Evolutionary conservation across 2,113 vertebrate species (phyloP), one percentile per base, ranked within the genome.

Genomic region (Leucoraja erinaceus): DNA sequence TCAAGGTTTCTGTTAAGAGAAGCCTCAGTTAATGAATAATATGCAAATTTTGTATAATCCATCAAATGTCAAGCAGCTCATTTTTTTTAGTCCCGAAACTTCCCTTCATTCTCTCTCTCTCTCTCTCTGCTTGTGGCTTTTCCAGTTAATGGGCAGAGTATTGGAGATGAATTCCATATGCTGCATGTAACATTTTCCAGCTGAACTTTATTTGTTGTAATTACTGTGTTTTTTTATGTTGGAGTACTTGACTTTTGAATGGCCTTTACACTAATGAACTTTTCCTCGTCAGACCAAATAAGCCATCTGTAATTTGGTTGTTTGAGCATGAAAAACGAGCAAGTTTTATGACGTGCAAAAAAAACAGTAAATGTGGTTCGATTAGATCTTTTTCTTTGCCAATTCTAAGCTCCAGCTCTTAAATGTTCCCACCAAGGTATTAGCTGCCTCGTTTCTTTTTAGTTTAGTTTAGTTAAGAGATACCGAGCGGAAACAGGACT

Each of bases 321-420:
- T 61, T 63, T n/a, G 81, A 66, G 83, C 83, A 63, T 31, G 31
- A 88, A 88, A 63, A 66, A 2, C 59, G n/a, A 61, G 12, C 56
- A 22, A 88, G 59, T 88, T 66, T 88, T 56, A 88, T 88, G 59
- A 88, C 63, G 61, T 88, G 83, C n/a, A 63, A 63, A 47, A 47
- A 61, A 88, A 63, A 88, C 83, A 88, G 16, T 61, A 31, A 31
- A 28, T 11, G 61, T 5, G 12, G 5, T 83, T 88, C 63, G 12
- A 88, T 18, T 86, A 25, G 12, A 63, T 88, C 12, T 3, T n/a
- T 14, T 28, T 16, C 61, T 77, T 66, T 63, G 11, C 81, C 25
- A 28, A 68, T 25, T 56, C 54, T n/a, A 61, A 86, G 81, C 54
- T 88, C 16, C 83, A 88, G 2, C 28, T 63, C 83, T 5, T 88